Evolutionary conservation across 2,113 vertebrate genomes (phyloP).

Genomic region (Heterochromis multidens): DNA sequence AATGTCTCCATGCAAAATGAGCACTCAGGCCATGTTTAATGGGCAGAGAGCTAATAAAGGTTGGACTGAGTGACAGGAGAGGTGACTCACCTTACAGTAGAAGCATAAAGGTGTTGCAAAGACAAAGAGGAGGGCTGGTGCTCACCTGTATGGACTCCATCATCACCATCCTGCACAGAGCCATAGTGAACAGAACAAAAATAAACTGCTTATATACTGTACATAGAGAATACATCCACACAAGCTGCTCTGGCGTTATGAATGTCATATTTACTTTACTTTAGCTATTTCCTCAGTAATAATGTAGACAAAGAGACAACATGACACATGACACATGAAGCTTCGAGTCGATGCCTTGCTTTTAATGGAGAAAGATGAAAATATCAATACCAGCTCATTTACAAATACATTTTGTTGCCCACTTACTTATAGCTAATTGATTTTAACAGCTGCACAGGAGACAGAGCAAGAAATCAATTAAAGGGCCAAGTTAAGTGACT

Average conservation of each 20-base stretch:
- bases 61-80: constrained; percentile 49
- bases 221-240: background rate
- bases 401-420: constrained; percentile 60
- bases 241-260: constrained; percentile 1
- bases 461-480: constrained; percentile 65
- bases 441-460: constrained; percentile 61
- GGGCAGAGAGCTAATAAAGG: constrained; percentile 68
- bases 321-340: constrained; percentile 60
- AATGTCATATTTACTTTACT: constrained; percentile 37
- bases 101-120: constrained; percentile 22
- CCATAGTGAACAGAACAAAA: background rate
- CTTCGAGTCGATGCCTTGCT: constrained; percentile 42
- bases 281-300: constrained; percentile 15
- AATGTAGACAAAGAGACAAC: constrained; percentile 44
- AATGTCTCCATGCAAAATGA: constrained; percentile 70
- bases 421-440: constrained; percentile 70
- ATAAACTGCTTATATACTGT: background rate
- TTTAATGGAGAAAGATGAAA: constrained; percentile 72
- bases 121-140: constrained; percentile 25
- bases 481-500: constrained; percentile 59
- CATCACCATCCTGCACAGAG: background rate
- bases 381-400: constrained; percentile 69
- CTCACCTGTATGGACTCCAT: constrained; percentile 11
- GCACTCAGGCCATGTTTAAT: constrained; percentile 72
- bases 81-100: constrained; percentile 42